A percentile compares a stretch with the other conserved stretches of the same genome.
Conservation (phyloP, 2,888 invertebrate species). For the Cactoblastis cactorum region DNA sequence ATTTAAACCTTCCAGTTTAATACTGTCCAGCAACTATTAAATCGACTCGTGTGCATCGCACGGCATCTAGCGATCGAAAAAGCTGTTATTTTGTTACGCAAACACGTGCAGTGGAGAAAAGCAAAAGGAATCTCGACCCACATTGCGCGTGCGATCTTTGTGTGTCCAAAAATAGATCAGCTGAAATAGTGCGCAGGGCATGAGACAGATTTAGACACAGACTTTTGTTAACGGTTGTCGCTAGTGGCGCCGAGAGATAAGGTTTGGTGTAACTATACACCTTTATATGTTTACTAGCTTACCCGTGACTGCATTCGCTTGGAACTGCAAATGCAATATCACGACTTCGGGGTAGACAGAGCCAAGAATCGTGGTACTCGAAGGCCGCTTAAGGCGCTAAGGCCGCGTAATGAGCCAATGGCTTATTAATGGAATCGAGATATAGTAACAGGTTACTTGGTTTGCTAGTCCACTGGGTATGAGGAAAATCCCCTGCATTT, state of each 20-base stretch:
- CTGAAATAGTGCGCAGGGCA: constrained; percentile 31
- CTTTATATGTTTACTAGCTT: neutral
- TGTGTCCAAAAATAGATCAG: constrained; percentile 22
- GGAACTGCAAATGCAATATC: no score
- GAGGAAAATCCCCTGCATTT: no score
- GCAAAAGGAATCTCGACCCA: constrained; percentile 31
- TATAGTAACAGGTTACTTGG: no score
- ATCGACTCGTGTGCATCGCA: constrained; percentile 3
- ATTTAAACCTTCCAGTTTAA: neutral
- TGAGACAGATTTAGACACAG: constrained; percentile 25
- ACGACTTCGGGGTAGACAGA: no score
- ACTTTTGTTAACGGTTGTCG: constrained; percentile 25
- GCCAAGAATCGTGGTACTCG: no score
- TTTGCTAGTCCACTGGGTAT: no score
- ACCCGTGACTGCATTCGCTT: no score
- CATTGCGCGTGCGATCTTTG: constrained; percentile 23
- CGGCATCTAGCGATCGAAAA: constrained; percentile 5
- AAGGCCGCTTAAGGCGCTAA: no score
- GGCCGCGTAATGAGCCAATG: no score
- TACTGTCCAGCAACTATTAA: no score
- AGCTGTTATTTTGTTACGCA: constrained; percentile 20
- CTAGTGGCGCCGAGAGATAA: constrained; percentile 20
- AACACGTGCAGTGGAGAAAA: constrained; percentile 21
- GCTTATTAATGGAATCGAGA: no score
- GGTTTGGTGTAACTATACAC: constrained; percentile 8